phyloP scores from a whole-genome alignment of 1,140 invertebrate species.

The Scaptomyza montana region DNA sequence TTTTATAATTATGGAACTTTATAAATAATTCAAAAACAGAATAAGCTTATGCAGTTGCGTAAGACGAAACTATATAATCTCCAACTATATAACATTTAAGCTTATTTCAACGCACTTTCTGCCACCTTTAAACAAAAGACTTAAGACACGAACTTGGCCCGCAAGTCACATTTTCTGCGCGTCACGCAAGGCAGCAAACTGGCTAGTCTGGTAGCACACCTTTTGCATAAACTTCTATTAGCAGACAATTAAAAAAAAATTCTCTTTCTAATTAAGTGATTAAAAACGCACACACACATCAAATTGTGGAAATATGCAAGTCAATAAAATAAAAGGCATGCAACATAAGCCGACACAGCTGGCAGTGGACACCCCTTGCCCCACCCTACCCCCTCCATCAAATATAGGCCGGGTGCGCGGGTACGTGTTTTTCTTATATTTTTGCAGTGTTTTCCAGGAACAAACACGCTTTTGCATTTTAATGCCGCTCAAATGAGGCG shows the following conservation, averaged over 20 bases:
- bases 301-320: conserved; percentile 67
- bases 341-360: conserved; percentile 38
- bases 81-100: not conserved
- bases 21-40: not conserved
- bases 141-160: conserved; percentile 70
- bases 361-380: conserved; percentile 5
- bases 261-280: conserved; percentile 76
- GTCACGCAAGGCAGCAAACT: conserved; percentile 16
- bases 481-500: conserved; percentile 72
- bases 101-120: conserved; percentile 1
- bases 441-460: conserved; percentile 77
- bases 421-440: conserved; percentile 4
- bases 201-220: conserved; percentile 17
- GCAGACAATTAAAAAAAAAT: conserved; percentile 70
- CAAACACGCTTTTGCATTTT: conserved; percentile 82
- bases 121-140: conserved; percentile 66
- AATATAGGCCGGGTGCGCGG: not conserved
- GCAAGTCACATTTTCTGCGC: conserved; percentile 56
- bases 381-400: conserved; percentile 17
- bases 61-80: not conserved
- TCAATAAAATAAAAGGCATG: conserved; percentile 63
- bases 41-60: no score
- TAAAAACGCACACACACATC: conserved; percentile 69
- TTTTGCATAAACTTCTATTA: conserved; percentile 50
- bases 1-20: no score